Percentiles rank a stretch among this genome's conserved stretches.
phyloP scores from a whole-genome alignment of 2,797 vertebrate species.

The Miopithecus talapoin region DNA sequence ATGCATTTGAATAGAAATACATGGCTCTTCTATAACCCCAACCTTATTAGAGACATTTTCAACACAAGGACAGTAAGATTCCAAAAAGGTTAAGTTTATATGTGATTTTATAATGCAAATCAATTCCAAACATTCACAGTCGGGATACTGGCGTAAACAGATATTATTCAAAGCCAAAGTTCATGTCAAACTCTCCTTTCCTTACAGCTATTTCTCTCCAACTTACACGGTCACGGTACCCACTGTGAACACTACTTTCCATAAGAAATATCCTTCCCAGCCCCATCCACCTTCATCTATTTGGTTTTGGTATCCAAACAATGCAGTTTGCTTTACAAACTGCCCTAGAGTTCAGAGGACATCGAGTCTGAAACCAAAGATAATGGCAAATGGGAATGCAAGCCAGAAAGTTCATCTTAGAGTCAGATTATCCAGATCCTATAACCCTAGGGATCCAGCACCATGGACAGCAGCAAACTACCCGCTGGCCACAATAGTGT shows the following conservation, averaged over 20 bases:
- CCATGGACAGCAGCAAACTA: background rate
- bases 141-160: background rate
- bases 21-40: background rate
- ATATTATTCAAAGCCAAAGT: background rate
- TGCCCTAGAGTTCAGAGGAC: background rate
- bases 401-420: background rate
- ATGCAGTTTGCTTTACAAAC: background rate
- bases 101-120: background rate
- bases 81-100: background rate
- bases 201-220: background rate
- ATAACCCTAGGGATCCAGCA: background rate
- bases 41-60: conserved; percentile 6
- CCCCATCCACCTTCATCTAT: background rate
- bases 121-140: background rate
- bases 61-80: conserved; percentile 12
- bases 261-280: background rate
- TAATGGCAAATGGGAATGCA: background rate
- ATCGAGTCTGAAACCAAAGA: background rate
- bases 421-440: background rate
- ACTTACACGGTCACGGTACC: background rate
- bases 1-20: background rate
- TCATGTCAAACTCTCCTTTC: background rate
- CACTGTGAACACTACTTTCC: background rate
- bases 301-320: background rate
- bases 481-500: accelerated